Conservation (phyloP, 2,113 vertebrate species). For the Onychorhynchus coronatus region DNA sequence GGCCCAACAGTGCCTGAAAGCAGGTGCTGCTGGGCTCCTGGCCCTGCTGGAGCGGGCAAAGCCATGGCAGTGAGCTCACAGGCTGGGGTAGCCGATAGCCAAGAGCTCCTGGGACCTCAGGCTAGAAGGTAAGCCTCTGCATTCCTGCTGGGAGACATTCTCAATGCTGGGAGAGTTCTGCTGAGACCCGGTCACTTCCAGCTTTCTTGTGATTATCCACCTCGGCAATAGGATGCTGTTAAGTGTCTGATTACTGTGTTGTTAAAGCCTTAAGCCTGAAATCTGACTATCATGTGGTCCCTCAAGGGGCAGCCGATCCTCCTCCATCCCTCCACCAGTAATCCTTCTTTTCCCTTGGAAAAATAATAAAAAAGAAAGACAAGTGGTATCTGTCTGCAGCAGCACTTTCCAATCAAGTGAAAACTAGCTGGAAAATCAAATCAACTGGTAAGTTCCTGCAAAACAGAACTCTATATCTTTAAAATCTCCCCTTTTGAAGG, state of each 20-base stretch:
- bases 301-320: neutral
- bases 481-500: conserved; percentile 44
- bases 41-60: neutral
- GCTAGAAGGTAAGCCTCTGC: neutral
- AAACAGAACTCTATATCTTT: conserved; percentile 53
- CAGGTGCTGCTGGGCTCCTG: neutral
- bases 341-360: neutral
- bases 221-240: neutral
- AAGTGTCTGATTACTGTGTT: conserved; percentile 47
- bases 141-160: neutral
- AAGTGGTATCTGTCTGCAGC: conserved; percentile 27
- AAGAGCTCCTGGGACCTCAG: neutral
- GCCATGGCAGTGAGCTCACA: neutral
- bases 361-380: conserved; percentile 20
- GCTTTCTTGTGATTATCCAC: conserved; percentile 38
- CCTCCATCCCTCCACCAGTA: neutral
- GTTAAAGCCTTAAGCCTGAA: conserved; percentile 52
- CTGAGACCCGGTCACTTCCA: neutral
- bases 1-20: accelerated
- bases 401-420: conserved; percentile 49
- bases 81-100: neutral
- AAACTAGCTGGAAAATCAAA: conserved; percentile 60
- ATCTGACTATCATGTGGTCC: neutral
- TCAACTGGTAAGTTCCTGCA: conserved; percentile 34
- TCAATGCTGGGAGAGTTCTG: neutral